A percentile compares a stretch with the other conserved stretches of the same genome.
Evolutionary conservation across 2,113 vertebrate species (phyloP).

Genomic region (Morone chrysops): DNA sequence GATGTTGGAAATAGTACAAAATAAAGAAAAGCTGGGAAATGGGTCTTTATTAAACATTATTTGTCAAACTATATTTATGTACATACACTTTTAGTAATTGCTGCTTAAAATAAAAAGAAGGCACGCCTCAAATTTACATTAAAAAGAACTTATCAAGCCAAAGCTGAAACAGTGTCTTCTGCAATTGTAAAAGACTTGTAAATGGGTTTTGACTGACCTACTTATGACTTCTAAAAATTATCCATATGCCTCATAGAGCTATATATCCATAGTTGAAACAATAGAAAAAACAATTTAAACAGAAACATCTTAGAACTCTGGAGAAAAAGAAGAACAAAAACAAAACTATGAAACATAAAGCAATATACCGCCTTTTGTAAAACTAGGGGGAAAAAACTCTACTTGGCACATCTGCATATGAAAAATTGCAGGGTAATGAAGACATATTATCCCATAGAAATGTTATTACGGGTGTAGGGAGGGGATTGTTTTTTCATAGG

Average conservation of each 20-base stretch:
- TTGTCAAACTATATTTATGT: background rate
- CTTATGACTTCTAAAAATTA: slow-evolving; percentile 19
- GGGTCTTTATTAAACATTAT: background rate
- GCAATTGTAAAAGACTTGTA: slow-evolving; percentile 13
- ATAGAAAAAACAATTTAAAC: slow-evolving; percentile 11
- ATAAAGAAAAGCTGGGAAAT: background rate
- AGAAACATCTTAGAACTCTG: background rate
- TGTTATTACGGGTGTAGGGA: slow-evolving; percentile 50
- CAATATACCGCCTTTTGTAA: slow-evolving; percentile 33
- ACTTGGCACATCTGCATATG: slow-evolving; percentile 56
- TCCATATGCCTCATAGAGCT: slow-evolving; percentile 3
- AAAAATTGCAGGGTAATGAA: slow-evolving; percentile 70
- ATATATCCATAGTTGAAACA: slow-evolving; percentile 4
- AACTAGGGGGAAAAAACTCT: slow-evolving; percentile 39
- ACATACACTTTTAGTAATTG: background rate
- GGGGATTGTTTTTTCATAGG: slow-evolving; percentile 36
- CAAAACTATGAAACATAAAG: slow-evolving; percentile 19
- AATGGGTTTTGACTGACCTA: slow-evolving; percentile 53
- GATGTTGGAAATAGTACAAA: background rate
- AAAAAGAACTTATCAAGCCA: background rate
- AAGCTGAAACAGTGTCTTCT: background rate
- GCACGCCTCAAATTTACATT: background rate
- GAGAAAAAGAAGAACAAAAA: slow-evolving; percentile 14
- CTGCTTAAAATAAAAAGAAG: background rate
- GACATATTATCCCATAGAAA: slow-evolving; percentile 69